These are phyloP conservation scores for Machimus atricapillus DNA, from an alignment of 2,888 invertebrate species.

Conservation along the genomic window DNA sequence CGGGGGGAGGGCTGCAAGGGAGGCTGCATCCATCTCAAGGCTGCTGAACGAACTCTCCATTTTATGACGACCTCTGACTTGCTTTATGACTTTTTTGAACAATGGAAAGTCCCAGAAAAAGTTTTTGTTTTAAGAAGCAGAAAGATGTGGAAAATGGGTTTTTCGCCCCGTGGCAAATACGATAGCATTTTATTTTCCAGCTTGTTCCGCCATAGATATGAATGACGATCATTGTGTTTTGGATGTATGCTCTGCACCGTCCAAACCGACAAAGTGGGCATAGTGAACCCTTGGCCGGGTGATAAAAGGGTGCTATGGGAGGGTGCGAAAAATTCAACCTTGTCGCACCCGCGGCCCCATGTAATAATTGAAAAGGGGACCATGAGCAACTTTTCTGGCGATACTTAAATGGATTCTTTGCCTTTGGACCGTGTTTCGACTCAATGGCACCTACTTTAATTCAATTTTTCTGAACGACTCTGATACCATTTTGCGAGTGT, in stretches of 20 bases:
- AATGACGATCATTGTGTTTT: slow-evolving; percentile 6
- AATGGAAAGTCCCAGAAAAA: slow-evolving; percentile 14
- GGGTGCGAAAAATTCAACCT: neutral
- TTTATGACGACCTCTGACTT: slow-evolving; percentile 32
- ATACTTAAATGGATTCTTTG: neutral
- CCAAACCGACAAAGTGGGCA: neutral
- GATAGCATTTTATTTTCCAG: slow-evolving; percentile 41
- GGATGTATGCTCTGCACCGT: neutral
- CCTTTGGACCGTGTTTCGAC: neutral
- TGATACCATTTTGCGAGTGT: neutral
- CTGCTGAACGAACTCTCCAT: neutral
- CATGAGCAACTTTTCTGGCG: neutral
- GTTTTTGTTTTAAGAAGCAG: slow-evolving; percentile 24
- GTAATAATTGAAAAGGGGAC: neutral
- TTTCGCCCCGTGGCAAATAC: slow-evolving; percentile 34
- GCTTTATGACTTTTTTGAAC: slow-evolving; percentile 31
- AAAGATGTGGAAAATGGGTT: slow-evolving; percentile 37
- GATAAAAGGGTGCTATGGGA: neutral
- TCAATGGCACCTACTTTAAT: neutral
- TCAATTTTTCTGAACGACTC: neutral
- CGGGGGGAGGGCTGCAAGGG: neutral
- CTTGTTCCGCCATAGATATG: slow-evolving; percentile 6
- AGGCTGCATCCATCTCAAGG: neutral
- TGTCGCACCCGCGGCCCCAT: neutral
- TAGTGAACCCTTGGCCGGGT: neutral